A percentile compares a stretch with the other conserved stretches of the same genome.
These are phyloP conservation scores for Anniella stebbinsi DNA, from an alignment of 2,797 vertebrate species.

Conservation along the genomic window DNA sequence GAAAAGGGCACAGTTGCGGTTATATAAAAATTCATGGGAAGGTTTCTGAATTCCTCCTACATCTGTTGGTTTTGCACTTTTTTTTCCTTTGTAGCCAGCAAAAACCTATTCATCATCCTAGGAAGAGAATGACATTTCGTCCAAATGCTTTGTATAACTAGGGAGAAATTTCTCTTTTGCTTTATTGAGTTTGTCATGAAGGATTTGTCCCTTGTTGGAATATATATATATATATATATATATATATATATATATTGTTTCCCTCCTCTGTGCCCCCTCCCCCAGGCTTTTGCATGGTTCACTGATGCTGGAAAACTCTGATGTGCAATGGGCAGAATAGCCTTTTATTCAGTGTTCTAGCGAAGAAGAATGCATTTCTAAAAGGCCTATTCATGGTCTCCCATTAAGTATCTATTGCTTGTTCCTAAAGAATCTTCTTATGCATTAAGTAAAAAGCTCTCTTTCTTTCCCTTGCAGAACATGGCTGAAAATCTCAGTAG, in stretches of 20 bases:
- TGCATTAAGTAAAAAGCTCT: background rate
- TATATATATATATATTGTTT: background rate
- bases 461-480: background rate
- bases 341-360: slow-evolving; percentile 3
- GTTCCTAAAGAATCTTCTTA: background rate
- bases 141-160: slow-evolving; percentile 53
- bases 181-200: slow-evolving; percentile 49
- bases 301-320: slow-evolving; percentile 15
- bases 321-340: background rate
- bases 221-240: background rate
- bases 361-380: slow-evolving; percentile 44
- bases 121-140: slow-evolving; percentile 56
- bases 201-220: slow-evolving; percentile 49
- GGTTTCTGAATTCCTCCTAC: slow-evolving; percentile 33
- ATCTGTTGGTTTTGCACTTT: slow-evolving; percentile 29
- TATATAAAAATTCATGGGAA: slow-evolving; percentile 31
- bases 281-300: slow-evolving; percentile 26
- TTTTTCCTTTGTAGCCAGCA: slow-evolving; percentile 10
- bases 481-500: slow-evolving; percentile 27
- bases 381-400: slow-evolving; percentile 25
- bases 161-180: slow-evolving; percentile 53
- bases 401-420: background rate
- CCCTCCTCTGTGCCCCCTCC: background rate
- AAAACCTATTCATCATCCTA: slow-evolving; percentile 59
- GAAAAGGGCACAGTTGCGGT: background rate